Evolutionary conservation across 2,888 invertebrate genomes (phyloP).

Genomic region (Morinoia aosen): DNA sequence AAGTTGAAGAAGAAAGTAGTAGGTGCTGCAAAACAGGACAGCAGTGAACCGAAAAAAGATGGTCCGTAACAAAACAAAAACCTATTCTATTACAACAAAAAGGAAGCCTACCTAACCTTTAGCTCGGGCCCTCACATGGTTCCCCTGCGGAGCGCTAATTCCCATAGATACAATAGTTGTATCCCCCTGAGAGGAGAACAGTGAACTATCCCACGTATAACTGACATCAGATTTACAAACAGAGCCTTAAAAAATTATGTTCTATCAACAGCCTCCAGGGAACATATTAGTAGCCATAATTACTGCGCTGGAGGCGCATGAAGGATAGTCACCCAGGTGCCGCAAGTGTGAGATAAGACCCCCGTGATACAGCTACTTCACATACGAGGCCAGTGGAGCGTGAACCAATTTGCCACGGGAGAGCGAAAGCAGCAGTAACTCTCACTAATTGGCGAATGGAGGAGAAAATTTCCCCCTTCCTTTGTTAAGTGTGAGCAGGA

Average conservation of each 20-base stretch:
- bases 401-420: background rate
- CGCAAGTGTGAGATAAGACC: background rate
- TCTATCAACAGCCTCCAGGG: background rate
- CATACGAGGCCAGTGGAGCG: background rate
- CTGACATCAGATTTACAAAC: background rate
- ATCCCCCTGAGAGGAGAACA: too few species aligned
- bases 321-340: background rate
- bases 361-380: background rate
- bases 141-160: too few species aligned
- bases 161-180: too few species aligned
- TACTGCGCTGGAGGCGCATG: background rate
- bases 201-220: background rate
- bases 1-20: too few species aligned
- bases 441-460: slow-evolving; percentile 29
- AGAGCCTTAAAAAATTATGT: background rate
- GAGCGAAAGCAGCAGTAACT: slow-evolving; percentile 26
- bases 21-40: too few species aligned
- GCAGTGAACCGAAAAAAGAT: too few species aligned
- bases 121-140: too few species aligned
- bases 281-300: background rate
- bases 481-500: background rate
- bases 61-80: too few species aligned
- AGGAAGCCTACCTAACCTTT: too few species aligned
- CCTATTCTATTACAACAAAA: too few species aligned
- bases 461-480: slow-evolving; percentile 27